A percentile compares a stretch with the other conserved stretches of the same genome.
phyloP scores from a whole-genome alignment of 2,888 invertebrate genomes.

The Hartigia nigra region DNA sequence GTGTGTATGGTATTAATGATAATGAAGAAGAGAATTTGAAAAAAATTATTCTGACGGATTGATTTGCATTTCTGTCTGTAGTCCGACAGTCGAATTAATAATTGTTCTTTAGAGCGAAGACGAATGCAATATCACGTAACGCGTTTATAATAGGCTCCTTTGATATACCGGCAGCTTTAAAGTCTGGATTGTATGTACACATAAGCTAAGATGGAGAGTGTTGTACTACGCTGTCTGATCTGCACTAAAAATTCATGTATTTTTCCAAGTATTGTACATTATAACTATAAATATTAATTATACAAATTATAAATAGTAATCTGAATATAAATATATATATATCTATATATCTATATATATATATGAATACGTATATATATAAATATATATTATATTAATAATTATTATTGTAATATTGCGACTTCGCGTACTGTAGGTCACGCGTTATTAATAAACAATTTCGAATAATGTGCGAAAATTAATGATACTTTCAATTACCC shows the following conservation, averaged over 20 bases:
- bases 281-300: slow-evolving; percentile 53
- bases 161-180: slow-evolving; percentile 13
- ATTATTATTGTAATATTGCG: slow-evolving; percentile 49
- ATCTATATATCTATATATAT: slow-evolving; percentile 23
- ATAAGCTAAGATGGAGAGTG: slow-evolving; percentile 24
- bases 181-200: slow-evolving; percentile 24
- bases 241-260: slow-evolving; percentile 57
- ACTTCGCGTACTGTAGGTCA: slow-evolving; percentile 44
- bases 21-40: neutral
- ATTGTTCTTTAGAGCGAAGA: neutral
- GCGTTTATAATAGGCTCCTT: neutral
- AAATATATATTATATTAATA: slow-evolving; percentile 29
- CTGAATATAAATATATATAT: slow-evolving; percentile 31
- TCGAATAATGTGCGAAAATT: slow-evolving; percentile 46
- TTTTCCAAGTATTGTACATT: slow-evolving; percentile 60
- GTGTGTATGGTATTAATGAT: neutral
- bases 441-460: slow-evolving; percentile 52
- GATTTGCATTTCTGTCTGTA: neutral
- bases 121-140: slow-evolving; percentile 1
- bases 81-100: neutral
- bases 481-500: neutral
- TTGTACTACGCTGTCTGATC: slow-evolving; percentile 45
- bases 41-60: neutral
- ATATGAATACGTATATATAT: slow-evolving; percentile 38
- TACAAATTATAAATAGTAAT: slow-evolving; percentile 47